Conservation (phyloP, 2,888 invertebrate species). For the Hecatera dysodea region DNA sequence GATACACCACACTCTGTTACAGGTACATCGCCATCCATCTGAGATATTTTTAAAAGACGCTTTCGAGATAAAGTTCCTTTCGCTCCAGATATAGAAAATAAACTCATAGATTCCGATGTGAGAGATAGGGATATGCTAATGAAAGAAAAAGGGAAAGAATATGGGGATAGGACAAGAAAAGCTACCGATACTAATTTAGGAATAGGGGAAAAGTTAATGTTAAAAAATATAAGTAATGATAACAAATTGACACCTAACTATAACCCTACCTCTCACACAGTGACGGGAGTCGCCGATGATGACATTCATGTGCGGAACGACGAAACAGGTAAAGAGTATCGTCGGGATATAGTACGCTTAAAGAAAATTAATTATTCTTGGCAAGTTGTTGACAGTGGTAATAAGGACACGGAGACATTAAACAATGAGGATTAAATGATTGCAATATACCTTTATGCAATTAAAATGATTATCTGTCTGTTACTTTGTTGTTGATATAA, state of each 20-base stretch:
- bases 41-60: slow-evolving; percentile 4
- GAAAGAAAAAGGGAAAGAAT: too few relatives aligned
- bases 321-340: too few relatives aligned
- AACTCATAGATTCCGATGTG: too few relatives aligned
- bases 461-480: too few relatives aligned
- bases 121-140: too few relatives aligned
- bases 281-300: background rate
- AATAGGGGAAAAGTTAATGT: background rate
- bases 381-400: background rate
- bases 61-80: slow-evolving; percentile 6
- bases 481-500: too few relatives aligned
- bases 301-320: background rate
- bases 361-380: slow-evolving; percentile 3
- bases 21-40: slow-evolving; percentile 1
- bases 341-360: background rate
- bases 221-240: background rate
- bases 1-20: slow-evolving; percentile 62
- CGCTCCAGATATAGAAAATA: slow-evolving; percentile 2
- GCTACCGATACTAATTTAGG: background rate
- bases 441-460: too few relatives aligned
- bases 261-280: background rate
- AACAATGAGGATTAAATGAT: too few relatives aligned
- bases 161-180: too few relatives aligned
- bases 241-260: background rate
- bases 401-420: too few relatives aligned